These are phyloP conservation scores for Oncorhynchus gorbuscha DNA, from an alignment of 2,113 vertebrate genomes.

Conservation along the genomic window DNA sequence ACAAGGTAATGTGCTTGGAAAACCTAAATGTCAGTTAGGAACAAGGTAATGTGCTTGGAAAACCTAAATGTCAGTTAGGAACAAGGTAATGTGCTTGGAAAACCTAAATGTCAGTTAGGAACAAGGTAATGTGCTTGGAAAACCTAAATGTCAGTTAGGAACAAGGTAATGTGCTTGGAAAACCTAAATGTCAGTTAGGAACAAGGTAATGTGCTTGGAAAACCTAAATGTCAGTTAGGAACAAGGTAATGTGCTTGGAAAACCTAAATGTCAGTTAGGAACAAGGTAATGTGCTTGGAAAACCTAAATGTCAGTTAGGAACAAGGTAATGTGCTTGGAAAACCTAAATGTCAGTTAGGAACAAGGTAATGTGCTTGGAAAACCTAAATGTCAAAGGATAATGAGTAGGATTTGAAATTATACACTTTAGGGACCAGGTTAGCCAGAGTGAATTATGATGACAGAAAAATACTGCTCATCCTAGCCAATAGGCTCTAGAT, in stretches of 20 bases:
- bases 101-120: constrained; percentile 5
- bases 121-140: constrained; percentile 8
- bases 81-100: constrained; percentile 8
- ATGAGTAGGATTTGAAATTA: not conserved
- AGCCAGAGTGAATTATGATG: not conserved
- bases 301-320: constrained; percentile 5
- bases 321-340: constrained; percentile 8
- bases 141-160: constrained; percentile 5
- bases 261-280: constrained; percentile 5
- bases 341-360: constrained; percentile 5
- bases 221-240: constrained; percentile 5
- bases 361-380: constrained; percentile 8
- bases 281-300: constrained; percentile 8
- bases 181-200: constrained; percentile 5
- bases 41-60: constrained; percentile 8
- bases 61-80: constrained; percentile 5
- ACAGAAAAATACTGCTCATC: not conserved
- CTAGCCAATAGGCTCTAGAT: not conserved
- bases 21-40: constrained; percentile 3
- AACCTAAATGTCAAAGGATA: constrained; percentile 8
- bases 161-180: constrained; percentile 8
- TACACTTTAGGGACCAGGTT: not conserved
- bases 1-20: constrained; percentile 8
- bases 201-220: constrained; percentile 8
- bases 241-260: constrained; percentile 8